phyloP scores from a whole-genome alignment of 2,113 vertebrate species.

The Cephalopterus ornatus region DNA sequence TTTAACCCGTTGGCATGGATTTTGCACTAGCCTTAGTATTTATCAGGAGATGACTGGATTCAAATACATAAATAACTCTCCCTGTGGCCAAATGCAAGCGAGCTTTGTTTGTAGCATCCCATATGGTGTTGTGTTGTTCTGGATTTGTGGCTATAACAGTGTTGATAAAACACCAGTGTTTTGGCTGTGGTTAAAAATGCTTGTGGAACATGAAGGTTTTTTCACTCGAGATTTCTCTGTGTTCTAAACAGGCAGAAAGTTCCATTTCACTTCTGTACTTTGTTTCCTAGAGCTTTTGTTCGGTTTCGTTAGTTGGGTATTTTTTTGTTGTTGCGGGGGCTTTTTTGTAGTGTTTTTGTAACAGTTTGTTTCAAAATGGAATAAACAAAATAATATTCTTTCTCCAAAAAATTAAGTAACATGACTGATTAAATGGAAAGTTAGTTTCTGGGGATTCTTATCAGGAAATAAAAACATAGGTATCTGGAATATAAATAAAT shows the following conservation, averaged over 20 bases:
- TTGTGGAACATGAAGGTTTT: background rate
- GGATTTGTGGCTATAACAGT: background rate
- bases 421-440: background rate
- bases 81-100: background rate
- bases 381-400: background rate
- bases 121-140: fast-evolving
- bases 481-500: background rate
- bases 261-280: background rate
- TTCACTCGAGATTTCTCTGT: background rate
- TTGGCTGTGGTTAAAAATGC: fast-evolving
- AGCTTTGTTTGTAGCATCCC: background rate
- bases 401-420: background rate
- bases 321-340: fast-evolving
- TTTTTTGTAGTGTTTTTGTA: background rate
- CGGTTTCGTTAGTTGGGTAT: background rate
- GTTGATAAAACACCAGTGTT: background rate
- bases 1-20: background rate
- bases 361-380: background rate
- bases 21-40: background rate
- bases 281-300: background rate
- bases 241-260: background rate
- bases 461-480: background rate
- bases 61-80: background rate
- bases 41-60: background rate
- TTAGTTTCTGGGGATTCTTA: background rate